A percentile compares a stretch with the other conserved stretches of the same genome.
These are phyloP conservation scores for Spea multiplicata DNA, from an alignment of 2,113 vertebrate genomes.

Conservation along the genomic window DNA sequence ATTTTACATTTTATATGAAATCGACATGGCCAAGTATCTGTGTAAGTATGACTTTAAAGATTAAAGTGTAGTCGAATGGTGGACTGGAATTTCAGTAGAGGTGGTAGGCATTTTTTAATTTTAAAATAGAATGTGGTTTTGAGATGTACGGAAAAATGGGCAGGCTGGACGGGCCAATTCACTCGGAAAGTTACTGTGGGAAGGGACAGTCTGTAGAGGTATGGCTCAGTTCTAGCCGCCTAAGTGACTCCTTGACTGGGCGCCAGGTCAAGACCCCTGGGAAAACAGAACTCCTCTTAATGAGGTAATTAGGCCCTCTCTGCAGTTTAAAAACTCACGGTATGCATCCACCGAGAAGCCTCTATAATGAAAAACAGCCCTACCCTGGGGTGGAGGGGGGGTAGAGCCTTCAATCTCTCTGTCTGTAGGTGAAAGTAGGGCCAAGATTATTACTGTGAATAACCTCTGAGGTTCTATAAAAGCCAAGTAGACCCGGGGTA, in stretches of 20 bases:
- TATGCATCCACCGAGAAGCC: constrained; percentile 52
- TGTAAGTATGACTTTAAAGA: too few relatives aligned
- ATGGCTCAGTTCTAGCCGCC: constrained; percentile 38
- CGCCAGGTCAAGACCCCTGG: constrained; percentile 47
- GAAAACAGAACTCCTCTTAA: constrained; percentile 55
- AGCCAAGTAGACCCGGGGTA: too few relatives aligned
- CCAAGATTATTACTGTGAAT: neutral
- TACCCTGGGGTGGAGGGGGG: neutral
- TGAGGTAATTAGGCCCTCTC: constrained; percentile 54
- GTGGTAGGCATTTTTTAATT: too few relatives aligned
- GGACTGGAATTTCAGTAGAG: too few relatives aligned
- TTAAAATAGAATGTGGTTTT: too few relatives aligned
- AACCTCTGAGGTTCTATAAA: too few relatives aligned
- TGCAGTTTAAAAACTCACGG: constrained; percentile 52
- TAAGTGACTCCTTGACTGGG: constrained; percentile 41
- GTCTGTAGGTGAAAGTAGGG: constrained; percentile 34
- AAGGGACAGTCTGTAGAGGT: constrained; percentile 10
- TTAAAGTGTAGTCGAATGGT: too few relatives aligned
- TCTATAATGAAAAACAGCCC: constrained; percentile 60
- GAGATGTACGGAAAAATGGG: too few relatives aligned
- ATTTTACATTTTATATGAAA: too few relatives aligned
- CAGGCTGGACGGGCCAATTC: too few relatives aligned
- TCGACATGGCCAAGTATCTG: too few relatives aligned
- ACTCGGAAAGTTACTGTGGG: too few relatives aligned
- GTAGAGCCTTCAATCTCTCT: constrained; percentile 26